Evolutionary conservation across 1,140 invertebrate genomes (phyloP), one percentile per base, ranked within the genome.

Genomic region (Hylaeus volcanicus): DNA sequence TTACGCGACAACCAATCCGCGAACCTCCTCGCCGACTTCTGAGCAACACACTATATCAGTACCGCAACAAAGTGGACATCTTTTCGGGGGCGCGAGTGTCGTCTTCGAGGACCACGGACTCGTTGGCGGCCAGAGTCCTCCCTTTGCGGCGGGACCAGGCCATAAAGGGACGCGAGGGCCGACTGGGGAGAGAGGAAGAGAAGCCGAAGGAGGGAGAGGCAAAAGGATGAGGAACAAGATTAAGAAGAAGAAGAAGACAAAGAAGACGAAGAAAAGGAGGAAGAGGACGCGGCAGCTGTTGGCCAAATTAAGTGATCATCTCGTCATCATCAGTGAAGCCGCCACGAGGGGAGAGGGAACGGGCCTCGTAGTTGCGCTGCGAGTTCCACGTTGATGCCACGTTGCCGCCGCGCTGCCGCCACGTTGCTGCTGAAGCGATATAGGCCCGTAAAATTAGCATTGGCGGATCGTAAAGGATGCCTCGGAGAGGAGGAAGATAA

Each of bases 301-400:
- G 92, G 92, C 91, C 92, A 93, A 93, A 93, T 93, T 93, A 93
- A 93, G 92, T 92, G 92, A 93, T 93, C 92, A 93, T 92, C 92
- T 93, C 92, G 91, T 92, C 92, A 93, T 93, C 92, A 92, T 93
- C 91, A 91, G 91, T 90, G 86, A 87, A 88, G 91, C 91, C 91
- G 90, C 90, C 89, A 89, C 88, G 91, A 86, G 86, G 82, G 87
- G 39, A 37, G 15, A 43, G 12, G 64, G 51, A 39, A 45, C 39
- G 60, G 58, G 56, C n/a, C 11, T 80, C 51, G 79, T 76, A 37
- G 61, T 53, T 69, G 63, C 12, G 64, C 37, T 76, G 53, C 79
- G 66, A 74, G 80, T 84, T 76, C 74, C 65, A 79, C 58, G 86
- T 80, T 77, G 83, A 77, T 86, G 82, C 83, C 70, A 82, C 80